Conservation (phyloP, 2,113 vertebrate genomes). For the Hippocampus mohnikei region DNA sequence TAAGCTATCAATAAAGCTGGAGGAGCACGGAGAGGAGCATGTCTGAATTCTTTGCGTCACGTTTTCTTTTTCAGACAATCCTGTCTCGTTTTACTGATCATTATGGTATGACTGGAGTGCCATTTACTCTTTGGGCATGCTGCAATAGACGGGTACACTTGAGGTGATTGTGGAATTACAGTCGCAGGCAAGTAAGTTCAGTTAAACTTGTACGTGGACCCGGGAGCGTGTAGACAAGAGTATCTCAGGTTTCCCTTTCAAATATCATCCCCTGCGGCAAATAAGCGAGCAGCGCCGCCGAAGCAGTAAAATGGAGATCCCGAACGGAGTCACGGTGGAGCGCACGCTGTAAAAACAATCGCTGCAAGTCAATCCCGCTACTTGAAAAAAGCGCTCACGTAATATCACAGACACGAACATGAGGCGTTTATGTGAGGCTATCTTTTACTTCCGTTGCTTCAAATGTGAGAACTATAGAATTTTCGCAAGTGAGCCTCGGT, state of each 20-base stretch:
- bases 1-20: slow-evolving; percentile 99
- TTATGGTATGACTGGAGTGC: too few species aligned
- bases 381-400: not conserved
- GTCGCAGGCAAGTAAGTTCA: not conserved
- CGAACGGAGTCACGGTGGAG: not conserved
- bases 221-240: accelerated
- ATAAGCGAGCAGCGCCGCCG: not conserved
- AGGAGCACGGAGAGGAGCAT: slow-evolving; percentile 89
- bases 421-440: not conserved
- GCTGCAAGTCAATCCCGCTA: not conserved
- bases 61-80: not conserved
- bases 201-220: not conserved
- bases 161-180: not conserved
- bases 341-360: not conserved
- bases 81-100: not conserved
- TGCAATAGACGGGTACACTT: not conserved
- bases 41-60: slow-evolving; percentile 12
- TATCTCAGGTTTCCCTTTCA: not conserved
- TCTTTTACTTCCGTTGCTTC: not conserved
- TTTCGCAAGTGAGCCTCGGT: slow-evolving; percentile 21
- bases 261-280: slow-evolving; percentile 13
- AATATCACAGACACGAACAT: not conserved
- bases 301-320: slow-evolving; percentile 26
- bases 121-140: too few species aligned
- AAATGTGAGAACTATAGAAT: not conserved